phyloP scores from a whole-genome alignment of 2,113 vertebrate genomes.

The Bothrops jararaca region DNA sequence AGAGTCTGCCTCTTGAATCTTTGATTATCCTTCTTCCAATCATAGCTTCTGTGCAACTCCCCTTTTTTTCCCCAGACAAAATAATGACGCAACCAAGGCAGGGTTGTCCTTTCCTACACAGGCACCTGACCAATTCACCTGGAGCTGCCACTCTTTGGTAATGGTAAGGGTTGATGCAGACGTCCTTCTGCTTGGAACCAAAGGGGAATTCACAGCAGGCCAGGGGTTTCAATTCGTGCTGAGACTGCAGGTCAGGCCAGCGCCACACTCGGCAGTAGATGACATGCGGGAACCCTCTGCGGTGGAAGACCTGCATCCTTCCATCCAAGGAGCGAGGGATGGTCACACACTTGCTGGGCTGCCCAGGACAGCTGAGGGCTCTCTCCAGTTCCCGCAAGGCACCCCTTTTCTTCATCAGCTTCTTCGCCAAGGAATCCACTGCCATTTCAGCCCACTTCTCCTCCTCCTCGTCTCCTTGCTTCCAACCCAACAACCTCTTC shows the following conservation, averaged over 20 bases:
- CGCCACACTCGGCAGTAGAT: constrained; percentile 98
- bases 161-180: constrained; percentile 97
- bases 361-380: constrained; percentile 91
- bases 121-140: constrained; percentile 71
- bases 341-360: constrained; percentile 93
- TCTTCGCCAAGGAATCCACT: constrained; percentile 94
- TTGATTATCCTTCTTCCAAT: neutral
- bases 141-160: constrained; percentile 95
- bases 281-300: constrained; percentile 93
- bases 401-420: constrained; percentile 96
- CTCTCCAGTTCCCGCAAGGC: constrained; percentile 95
- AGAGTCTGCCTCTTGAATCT: neutral
- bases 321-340: constrained; percentile 94
- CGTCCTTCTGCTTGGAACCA: constrained; percentile 95
- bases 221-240: constrained; percentile 93
- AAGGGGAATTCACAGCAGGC: constrained; percentile 96
- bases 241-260: constrained; percentile 95
- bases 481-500: constrained; percentile 96
- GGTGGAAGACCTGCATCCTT: constrained; percentile 92
- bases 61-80: neutral
- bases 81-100: neutral
- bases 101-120: constrained; percentile 5
- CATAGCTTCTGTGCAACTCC: neutral
- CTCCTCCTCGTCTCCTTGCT: constrained; percentile 97
- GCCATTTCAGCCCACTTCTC: constrained; percentile 99